phyloP scores from a whole-genome alignment of 2,113 vertebrate species.

The Ptyas mucosa region DNA sequence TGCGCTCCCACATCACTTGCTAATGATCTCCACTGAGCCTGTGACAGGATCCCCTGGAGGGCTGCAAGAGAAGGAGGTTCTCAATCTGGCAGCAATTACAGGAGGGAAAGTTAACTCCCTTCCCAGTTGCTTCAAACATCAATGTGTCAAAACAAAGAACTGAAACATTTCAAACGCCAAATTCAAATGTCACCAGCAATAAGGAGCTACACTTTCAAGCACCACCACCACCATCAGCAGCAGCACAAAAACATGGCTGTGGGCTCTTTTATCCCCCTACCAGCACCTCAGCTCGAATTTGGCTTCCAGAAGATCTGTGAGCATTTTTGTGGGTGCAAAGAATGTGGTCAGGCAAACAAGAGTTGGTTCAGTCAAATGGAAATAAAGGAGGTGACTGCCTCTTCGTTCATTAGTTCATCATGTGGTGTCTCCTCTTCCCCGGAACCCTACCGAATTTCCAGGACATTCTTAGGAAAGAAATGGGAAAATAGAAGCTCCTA shows the following conservation, averaged over 20 bases:
- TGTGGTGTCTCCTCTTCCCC: not conserved
- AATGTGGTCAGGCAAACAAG: not conserved
- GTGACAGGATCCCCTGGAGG: conserved; percentile 26
- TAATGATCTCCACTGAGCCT: conserved; percentile 26
- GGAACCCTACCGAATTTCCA: not conserved
- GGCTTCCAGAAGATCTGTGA: not conserved
- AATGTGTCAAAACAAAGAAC: conserved; percentile 34
- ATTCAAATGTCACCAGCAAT: conserved; percentile 49
- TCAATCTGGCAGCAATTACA: conserved; percentile 53
- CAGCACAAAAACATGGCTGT: not conserved
- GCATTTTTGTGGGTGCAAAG: not conserved
- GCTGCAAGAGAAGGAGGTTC: not conserved
- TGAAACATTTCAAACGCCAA: conserved; percentile 34
- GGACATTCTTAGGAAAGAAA: not conserved
- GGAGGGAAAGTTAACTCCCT: conserved; percentile 48
- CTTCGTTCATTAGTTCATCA: not conserved
- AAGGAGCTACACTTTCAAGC: not conserved
- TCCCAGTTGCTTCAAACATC: conserved; percentile 49
- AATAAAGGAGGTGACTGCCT: not conserved
- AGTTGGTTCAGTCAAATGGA: not conserved
- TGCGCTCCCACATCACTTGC: conserved; percentile 4
- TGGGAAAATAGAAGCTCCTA: not conserved
- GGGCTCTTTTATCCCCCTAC: not conserved
- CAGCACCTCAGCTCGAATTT: not conserved
- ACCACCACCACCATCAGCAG: not conserved